A percentile compares a stretch with the other conserved stretches of the same genome.
These are phyloP conservation scores for Lamellibrachia satsuma DNA, from an alignment of 2,888 invertebrate species.

Conservation along the genomic window DNA sequence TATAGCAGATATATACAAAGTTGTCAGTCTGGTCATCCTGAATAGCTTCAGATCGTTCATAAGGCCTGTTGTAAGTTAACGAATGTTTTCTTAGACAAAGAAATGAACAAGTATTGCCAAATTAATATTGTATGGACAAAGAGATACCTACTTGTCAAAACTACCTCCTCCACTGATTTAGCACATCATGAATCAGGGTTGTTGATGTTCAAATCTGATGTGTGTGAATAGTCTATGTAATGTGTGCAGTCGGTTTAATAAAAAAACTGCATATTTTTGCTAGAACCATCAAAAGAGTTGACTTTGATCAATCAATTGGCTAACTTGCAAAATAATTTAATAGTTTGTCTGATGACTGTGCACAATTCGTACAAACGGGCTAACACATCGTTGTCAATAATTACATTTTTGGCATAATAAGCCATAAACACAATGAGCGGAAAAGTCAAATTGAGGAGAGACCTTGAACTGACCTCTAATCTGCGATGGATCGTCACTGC, in stretches of 20 bases:
- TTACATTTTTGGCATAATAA: neutral
- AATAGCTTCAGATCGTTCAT: neutral
- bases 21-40: neutral
- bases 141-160: neutral
- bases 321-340: neutral
- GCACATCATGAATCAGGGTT: too few relatives aligned
- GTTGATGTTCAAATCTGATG: too few relatives aligned
- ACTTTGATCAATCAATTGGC: neutral
- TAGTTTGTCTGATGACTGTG: neutral
- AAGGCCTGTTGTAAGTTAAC: neutral
- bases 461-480: neutral
- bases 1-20: neutral
- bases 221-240: neutral
- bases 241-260: neutral
- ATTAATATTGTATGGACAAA: neutral
- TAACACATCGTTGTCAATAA: neutral
- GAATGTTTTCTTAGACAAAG: neutral
- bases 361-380: neutral
- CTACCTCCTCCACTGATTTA: neutral
- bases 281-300: neutral
- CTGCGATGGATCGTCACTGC: neutral
- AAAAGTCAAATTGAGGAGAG: neutral
- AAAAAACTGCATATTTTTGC: neutral
- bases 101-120: neutral
- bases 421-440: neutral